Evolutionary conservation across 2,888 invertebrate species (phyloP).

Genomic region (Leucozona laternaria): DNA sequence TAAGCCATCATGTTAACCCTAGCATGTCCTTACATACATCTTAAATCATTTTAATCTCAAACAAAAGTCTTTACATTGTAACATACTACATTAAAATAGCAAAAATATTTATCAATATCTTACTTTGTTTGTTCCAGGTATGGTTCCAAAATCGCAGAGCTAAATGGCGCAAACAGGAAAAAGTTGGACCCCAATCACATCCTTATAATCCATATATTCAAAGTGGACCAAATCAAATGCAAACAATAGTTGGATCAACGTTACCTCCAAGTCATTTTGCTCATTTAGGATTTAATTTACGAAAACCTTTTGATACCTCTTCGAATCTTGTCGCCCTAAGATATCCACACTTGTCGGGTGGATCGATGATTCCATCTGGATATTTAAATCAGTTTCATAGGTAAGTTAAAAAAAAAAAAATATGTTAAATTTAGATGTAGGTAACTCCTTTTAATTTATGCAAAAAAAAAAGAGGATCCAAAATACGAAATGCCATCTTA

Average conservation of each 20-base stretch:
- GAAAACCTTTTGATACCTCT: slow-evolving; percentile 89
- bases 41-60: no score
- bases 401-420: no score
- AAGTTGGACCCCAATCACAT: slow-evolving; percentile 95
- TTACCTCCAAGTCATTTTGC: slow-evolving; percentile 91
- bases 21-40: no score
- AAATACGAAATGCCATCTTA: no score
- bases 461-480: no score
- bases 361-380: slow-evolving; percentile 85
- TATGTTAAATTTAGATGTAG: no score
- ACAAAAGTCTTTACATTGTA: no score
- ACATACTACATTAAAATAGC: no score
- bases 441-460: no score
- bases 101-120: not conserved
- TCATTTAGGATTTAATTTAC: slow-evolving; percentile 90
- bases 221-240: slow-evolving; percentile 87
- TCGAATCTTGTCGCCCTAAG: slow-evolving; percentile 89
- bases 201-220: slow-evolving; percentile 94
- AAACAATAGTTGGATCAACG: slow-evolving; percentile 89
- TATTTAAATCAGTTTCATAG: slow-evolving; percentile 86
- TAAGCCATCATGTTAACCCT: no score
- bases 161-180: slow-evolving; percentile 97
- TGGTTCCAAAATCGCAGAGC: slow-evolving; percentile 97
- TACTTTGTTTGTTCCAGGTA: slow-evolving; percentile 86
- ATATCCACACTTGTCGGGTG: slow-evolving; percentile 86